These are phyloP conservation scores for Poeciliopsis turneri DNA, from an alignment of 2,797 vertebrate species.

Conservation along the genomic window DNA sequence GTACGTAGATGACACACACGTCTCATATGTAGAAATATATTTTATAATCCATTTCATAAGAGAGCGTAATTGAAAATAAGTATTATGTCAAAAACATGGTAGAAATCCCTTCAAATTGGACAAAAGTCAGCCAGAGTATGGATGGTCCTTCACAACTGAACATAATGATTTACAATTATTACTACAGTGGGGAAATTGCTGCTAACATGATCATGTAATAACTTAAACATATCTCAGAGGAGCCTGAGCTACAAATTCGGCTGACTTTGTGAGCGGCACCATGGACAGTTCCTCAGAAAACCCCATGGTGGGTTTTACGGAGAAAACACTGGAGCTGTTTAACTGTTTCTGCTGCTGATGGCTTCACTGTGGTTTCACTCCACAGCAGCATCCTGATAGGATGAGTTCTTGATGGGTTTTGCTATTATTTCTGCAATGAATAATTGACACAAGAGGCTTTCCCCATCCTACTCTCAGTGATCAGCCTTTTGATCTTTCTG, in stretches of 20 bases:
- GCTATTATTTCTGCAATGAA: constrained; percentile 43
- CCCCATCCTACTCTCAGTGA: constrained; percentile 50
- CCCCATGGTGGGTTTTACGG: constrained; percentile 4
- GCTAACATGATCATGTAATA: constrained; percentile 9
- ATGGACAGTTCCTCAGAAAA: constrained; percentile 55
- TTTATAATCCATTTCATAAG: not conserved
- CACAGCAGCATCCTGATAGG: constrained; percentile 38
- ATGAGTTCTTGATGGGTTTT: constrained; percentile 39
- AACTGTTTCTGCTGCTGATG: constrained; percentile 31
- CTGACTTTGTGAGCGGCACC: constrained; percentile 53
- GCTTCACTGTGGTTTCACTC: constrained; percentile 27
- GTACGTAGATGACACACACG: not conserved
- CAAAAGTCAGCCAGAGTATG: not conserved
- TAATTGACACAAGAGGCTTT: constrained; percentile 69
- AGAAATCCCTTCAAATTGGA: not conserved
- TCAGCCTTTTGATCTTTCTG: constrained; percentile 66
- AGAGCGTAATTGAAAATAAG: not conserved
- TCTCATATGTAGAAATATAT: not conserved
- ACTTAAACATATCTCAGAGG: constrained; percentile 6
- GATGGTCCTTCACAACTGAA: not conserved
- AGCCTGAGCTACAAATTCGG: constrained; percentile 27
- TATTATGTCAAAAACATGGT: not conserved
- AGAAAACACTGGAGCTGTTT: constrained; percentile 18
- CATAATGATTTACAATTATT: not conserved
- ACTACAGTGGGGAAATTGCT: not conserved